phyloP scores from a whole-genome alignment of 2,797 vertebrate species.

The Melanogrammus aeglefinus region DNA sequence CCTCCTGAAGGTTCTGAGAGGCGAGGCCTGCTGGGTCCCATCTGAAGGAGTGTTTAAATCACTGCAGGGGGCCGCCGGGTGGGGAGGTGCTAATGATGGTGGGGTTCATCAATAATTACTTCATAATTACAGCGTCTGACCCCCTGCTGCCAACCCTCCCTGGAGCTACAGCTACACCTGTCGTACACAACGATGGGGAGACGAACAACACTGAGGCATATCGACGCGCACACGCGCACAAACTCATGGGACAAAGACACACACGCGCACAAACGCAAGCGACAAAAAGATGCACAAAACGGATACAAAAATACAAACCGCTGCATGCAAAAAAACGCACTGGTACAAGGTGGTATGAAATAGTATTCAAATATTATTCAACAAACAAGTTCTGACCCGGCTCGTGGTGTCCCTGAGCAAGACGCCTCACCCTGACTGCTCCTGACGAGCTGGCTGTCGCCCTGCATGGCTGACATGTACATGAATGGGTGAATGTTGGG shows the following conservation, averaged over 20 bases:
- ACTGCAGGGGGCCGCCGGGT: not conserved
- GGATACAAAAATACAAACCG: not conserved
- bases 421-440: too few species aligned
- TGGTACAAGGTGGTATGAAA: too few species aligned
- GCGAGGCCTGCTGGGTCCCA: slow-evolving; percentile 7
- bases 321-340: too few species aligned
- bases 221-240: not conserved
- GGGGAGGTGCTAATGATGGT: slow-evolving; percentile 13
- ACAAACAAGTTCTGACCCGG: too few species aligned
- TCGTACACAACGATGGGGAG: not conserved
- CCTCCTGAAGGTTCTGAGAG: not conserved
- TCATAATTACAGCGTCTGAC: not conserved
- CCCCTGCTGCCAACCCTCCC: not conserved
- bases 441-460: too few species aligned
- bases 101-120: slow-evolving; percentile 28
- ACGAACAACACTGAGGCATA: not conserved
- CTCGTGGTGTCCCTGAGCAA: too few species aligned
- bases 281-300: not conserved
- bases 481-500: too few species aligned
- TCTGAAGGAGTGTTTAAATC: slow-evolving; percentile 16
- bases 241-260: not conserved
- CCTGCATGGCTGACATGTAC: too few species aligned
- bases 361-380: too few species aligned
- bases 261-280: not conserved
- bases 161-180: not conserved